Conservation (phyloP, 2,888 invertebrate species). For the Perdita meconis region DNA sequence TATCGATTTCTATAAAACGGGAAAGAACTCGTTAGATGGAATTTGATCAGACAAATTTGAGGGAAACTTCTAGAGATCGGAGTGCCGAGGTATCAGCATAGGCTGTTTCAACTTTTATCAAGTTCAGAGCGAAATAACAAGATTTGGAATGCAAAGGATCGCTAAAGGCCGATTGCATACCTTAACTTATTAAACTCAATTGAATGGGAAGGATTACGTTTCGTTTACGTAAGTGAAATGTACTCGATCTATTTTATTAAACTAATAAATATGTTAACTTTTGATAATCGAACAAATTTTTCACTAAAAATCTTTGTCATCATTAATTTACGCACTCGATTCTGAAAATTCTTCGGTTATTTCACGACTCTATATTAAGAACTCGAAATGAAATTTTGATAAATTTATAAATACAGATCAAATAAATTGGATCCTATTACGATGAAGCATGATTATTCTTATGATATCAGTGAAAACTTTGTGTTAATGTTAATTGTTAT, state of each 20-base stretch:
- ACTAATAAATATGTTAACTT: background rate
- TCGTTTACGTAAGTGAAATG: background rate
- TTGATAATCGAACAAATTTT: background rate
- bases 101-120: background rate
- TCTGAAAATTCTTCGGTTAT: background rate
- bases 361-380: background rate
- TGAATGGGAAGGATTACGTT: background rate
- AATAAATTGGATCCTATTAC: too few relatives aligned
- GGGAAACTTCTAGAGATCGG: conserved; percentile 28
- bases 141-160: background rate
- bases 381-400: background rate
- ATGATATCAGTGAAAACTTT: too few relatives aligned
- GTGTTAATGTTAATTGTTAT: too few relatives aligned
- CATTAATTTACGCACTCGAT: background rate
- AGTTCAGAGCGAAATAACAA: background rate
- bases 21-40: conserved; percentile 38
- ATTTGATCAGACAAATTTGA: conserved; percentile 9
- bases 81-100: background rate
- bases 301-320: too few relatives aligned
- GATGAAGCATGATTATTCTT: too few relatives aligned
- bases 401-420: too few relatives aligned
- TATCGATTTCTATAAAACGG: conserved; percentile 33
- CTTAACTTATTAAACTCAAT: background rate
- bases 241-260: background rate
- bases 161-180: background rate